Evolutionary conservation across 2,888 invertebrate genomes (phyloP), one percentile per base, ranked within the genome.

Genomic region (Artemia sinica): DNA sequence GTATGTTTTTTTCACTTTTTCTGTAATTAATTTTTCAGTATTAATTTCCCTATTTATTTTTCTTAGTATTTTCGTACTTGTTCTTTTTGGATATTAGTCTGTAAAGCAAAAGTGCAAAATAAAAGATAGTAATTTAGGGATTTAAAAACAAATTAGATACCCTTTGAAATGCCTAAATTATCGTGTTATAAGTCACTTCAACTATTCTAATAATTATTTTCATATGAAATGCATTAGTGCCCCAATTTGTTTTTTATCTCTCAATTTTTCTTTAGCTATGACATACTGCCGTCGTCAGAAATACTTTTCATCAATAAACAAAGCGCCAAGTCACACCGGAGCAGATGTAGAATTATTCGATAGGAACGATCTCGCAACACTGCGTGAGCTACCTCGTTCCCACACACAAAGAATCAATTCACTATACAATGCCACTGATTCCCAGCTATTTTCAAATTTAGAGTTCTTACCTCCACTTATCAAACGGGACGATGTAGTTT

Each of bases 351-450:
- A 83, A 13, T 85, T 86, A 41, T 71, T 73, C 69, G 68, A 73
- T 51, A 67, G 73, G 75, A 84, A 88, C 0, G 94, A 95, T 76
- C 80, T 94, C 68, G 92, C 92, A 1, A 90, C 88, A 0, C 79
- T 95, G 69, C 82, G 91, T 70, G 89, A 91, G 75, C 82, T 93
- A 41, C 91, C 93, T 0, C 79, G 83, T 48, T 84, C 84, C 73
- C 87, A 89, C 71, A 84, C 90, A 67, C 89, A 91, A 75, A 88
- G 88, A 70, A 86, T 85, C 14, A 92, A 93, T 75, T 86, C 89
- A 67, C 80, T 94, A 7, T 94, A 95, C 75, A 86, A 85, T 70
- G 79, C 80, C 5, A 78, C 80, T 1, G 78, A 74, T 68, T 72
- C 77, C 52, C 82, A 87, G n/a, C 84, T 86, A 12, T 87, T 89